Evolutionary conservation across 2,113 vertebrate genomes (phyloP), one percentile per base, ranked within the genome.

Genomic region (Loxodonta africana): DNA sequence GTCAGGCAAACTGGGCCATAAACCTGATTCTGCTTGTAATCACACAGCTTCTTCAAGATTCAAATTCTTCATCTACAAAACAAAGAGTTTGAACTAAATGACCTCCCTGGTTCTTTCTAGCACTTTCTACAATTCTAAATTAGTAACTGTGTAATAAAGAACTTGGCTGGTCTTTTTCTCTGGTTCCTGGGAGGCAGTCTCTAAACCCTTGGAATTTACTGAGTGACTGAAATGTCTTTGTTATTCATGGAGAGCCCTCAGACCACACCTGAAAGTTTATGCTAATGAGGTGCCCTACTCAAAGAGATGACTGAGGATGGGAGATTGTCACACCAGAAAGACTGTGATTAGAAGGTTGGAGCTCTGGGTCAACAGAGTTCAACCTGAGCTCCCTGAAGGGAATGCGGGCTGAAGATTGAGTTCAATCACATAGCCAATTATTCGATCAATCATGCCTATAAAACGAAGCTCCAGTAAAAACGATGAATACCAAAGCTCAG

Each of bases 51-150:
- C 23, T 37, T 83, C 44, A 89, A 76, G 65, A 67, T 85, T 81
- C 10, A 67, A 46, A 85, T 46, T 80, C n/a, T 81, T 83, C 51
- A 91, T 30, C 83, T 85, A 30, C 18, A 87, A 90, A 94, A 62
- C n/a, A 21, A 85, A 53, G 53, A 48, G 30, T 82, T 86, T n/a
- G 17, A 14, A 84, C 20, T 85, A 85, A 85, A 85, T 84, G 67
- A 86, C 33, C 26, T 74, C 33, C 51, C 30, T 37, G 53, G 14
- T 78, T 83, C 53, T 51, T 94, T 83, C 71, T 84, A 73, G 65
- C 37, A 57, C 57, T 86, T 89, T 63, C 63, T 67, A 92, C 20
- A 90, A 69, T 92, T 89, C 77, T 86, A 62, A 74, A 8, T 90
- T 91, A 81, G 33, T 93, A 83, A 96, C 20, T 71, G 33, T 33